These are phyloP conservation scores for Pseudococcus jackbeardsleyi DNA, from an alignment of 2,888 invertebrate species.

Conservation along the genomic window DNA sequence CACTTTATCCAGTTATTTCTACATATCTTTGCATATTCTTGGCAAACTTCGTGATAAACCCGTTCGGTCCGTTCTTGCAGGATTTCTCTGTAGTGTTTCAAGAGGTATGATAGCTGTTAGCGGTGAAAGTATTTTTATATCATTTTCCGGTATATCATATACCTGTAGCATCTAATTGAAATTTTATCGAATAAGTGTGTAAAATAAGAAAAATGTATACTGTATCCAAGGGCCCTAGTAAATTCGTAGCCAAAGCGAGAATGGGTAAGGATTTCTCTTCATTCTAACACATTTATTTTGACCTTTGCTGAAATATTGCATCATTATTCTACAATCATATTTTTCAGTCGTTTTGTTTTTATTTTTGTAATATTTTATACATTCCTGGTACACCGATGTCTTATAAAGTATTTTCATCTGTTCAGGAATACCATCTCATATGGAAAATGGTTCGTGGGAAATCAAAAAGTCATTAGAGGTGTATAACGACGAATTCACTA, in stretches of 20 bases:
- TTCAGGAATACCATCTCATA: conserved; percentile 58
- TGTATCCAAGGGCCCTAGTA: conserved; percentile 65
- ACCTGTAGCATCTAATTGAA: conserved; percentile 16
- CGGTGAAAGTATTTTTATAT: conserved; percentile 41
- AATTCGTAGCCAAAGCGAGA: conserved; percentile 65
- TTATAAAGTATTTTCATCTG: neutral
- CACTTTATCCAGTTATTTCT: neutral
- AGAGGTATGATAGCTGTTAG: neutral
- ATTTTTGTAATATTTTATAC: neutral
- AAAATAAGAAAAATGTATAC: conserved; percentile 63
- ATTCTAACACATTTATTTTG: conserved; percentile 29
- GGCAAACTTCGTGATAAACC: conserved; percentile 5
- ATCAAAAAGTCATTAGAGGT: conserved; percentile 39
- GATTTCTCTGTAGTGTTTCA: conserved; percentile 7
- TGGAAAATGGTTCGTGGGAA: conserved; percentile 57
- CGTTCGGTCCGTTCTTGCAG: conserved; percentile 9
- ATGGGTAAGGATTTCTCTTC: conserved; percentile 65
- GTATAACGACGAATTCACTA: conserved; percentile 39
- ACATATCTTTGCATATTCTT: neutral
- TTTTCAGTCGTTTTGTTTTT: neutral
- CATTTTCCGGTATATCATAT: neutral
- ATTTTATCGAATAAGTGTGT: conserved; percentile 3
- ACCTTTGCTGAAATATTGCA: conserved; percentile 61
- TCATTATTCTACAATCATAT: conserved; percentile 28
- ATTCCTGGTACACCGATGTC: neutral